Evolutionary conservation across 2,888 invertebrate genomes (phyloP).

Genomic region (Plebejus argus): DNA sequence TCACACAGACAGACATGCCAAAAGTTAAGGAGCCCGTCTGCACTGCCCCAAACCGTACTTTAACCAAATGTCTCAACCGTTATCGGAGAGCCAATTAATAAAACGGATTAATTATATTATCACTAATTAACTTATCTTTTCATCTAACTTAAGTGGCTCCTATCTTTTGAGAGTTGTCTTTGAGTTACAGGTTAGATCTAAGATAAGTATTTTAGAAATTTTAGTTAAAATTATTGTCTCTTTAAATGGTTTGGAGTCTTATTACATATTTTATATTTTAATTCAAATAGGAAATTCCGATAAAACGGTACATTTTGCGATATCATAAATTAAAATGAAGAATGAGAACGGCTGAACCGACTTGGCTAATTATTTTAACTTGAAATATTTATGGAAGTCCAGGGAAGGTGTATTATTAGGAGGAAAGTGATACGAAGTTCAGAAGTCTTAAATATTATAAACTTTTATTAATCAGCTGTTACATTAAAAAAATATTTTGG

Average conservation of each 20-base stretch:
- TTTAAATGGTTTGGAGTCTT: not conserved
- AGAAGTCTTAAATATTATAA: too few species aligned
- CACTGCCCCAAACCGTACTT: not conserved
- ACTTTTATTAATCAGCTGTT: too few species aligned
- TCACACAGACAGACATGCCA: too few species aligned
- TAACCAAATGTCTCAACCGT: not conserved
- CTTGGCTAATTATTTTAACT: too few species aligned
- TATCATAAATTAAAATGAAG: too few species aligned
- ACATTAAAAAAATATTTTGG: too few species aligned
- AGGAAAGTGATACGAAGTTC: too few species aligned
- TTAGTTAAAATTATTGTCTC: not conserved
- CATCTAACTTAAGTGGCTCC: slow-evolving; percentile 5
- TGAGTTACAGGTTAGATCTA: not conserved
- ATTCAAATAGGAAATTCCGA: too few species aligned
- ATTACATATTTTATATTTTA: not conserved
- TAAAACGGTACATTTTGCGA: too few species aligned
- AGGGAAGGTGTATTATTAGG: too few species aligned
- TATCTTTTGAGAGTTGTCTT: not conserved
- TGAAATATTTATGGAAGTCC: too few species aligned
- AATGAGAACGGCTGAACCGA: too few species aligned
- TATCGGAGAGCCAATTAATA: slow-evolving; percentile 25
- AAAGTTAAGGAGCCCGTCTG: not conserved
- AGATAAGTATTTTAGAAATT: not conserved
- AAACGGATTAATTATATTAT: not conserved
- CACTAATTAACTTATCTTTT: slow-evolving; percentile 17